Evolutionary conservation across 1,140 invertebrate species (phyloP).

Genomic region (Hormaphis cornu): DNA sequence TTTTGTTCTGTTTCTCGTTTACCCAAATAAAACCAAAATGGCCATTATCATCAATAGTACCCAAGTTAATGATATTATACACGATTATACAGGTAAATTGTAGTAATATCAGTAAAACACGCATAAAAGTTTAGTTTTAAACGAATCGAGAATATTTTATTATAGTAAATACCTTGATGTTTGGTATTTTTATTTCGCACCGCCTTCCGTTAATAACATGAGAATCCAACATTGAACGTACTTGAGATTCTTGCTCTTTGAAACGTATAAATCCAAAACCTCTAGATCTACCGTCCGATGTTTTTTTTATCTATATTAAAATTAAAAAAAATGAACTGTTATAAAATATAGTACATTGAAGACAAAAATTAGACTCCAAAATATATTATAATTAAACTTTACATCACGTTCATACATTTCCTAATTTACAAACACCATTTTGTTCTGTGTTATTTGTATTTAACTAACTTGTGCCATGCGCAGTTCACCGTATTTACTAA

Average conservation of each 20-base stretch:
- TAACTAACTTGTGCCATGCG: slow-evolving; percentile 59
- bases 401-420: slow-evolving; percentile 20
- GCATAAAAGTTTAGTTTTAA: no score
- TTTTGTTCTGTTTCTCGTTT: no score
- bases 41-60: no score
- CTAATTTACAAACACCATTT: slow-evolving; percentile 23
- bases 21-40: no score
- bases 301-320: slow-evolving; percentile 53
- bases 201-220: slow-evolving; percentile 93
- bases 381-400: background rate
- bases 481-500: slow-evolving; percentile 64
- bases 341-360: slow-evolving; percentile 18
- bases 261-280: slow-evolving; percentile 96
- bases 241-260: slow-evolving; percentile 79
- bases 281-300: slow-evolving; percentile 65
- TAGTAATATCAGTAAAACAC: no score
- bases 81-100: no score
- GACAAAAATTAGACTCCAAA: background rate
- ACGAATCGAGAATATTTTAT: no score
- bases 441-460: slow-evolving; percentile 10
- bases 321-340: background rate
- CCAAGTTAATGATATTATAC: no score
- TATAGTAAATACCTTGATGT: slow-evolving; percentile 29
- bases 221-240: slow-evolving; percentile 72
- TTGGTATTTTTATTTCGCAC: slow-evolving; percentile 93